A percentile compares a stretch with the other conserved stretches of the same genome.
Evolutionary conservation across 2,113 vertebrate species (phyloP).

Genomic region (Nyctibius bracteatus): DNA sequence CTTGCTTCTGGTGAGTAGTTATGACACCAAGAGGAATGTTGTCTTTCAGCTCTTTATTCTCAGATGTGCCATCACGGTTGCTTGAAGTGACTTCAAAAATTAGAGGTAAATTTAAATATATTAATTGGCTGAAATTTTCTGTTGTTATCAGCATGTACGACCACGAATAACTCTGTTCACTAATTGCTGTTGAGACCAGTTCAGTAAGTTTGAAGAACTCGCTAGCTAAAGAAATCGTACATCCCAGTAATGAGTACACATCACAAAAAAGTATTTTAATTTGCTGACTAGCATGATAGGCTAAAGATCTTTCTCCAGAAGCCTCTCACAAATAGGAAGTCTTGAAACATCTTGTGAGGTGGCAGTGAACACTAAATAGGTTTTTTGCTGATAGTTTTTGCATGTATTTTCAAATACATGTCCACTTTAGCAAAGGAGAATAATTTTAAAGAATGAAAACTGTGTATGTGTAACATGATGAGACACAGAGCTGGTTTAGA

Average conservation of each 20-base stretch:
- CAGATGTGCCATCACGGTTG: accelerated
- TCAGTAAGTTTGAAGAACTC: background rate
- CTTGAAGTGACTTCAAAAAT: background rate
- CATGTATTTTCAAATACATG: background rate
- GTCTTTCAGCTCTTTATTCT: background rate
- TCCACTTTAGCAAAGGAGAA: background rate
- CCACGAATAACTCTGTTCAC: background rate
- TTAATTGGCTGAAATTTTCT: background rate
- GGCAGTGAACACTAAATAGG: background rate
- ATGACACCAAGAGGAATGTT: no score
- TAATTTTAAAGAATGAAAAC: background rate
- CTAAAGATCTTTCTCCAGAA: background rate
- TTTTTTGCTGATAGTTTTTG: background rate
- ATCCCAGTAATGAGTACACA: background rate
- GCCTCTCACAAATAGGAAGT: background rate
- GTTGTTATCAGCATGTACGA: background rate
- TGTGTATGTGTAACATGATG: accelerated
- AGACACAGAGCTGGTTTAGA: background rate
- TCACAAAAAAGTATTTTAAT: background rate
- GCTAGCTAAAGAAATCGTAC: background rate
- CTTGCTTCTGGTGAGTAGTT: background rate
- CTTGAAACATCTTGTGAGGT: background rate
- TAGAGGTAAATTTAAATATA: background rate
- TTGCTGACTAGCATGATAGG: background rate
- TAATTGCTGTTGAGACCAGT: background rate